Evolutionary conservation across 2,888 invertebrate genomes (phyloP).

Genomic region (Leistus spinibarbis): DNA sequence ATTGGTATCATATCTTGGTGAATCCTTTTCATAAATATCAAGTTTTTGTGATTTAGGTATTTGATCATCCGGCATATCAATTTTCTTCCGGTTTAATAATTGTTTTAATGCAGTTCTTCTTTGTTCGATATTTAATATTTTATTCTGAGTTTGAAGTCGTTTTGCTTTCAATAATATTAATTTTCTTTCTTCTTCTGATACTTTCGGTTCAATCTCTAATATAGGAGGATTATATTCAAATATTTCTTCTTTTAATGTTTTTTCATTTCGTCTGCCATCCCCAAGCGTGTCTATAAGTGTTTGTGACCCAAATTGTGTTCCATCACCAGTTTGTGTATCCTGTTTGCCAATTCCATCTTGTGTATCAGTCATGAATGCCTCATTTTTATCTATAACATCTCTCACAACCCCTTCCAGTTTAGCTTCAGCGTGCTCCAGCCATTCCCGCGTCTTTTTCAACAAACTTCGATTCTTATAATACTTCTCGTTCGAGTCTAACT

Average conservation of each 20-base stretch:
- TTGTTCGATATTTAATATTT: background rate
- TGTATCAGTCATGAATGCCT: background rate
- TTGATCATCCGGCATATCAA: background rate
- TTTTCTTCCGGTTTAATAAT: background rate
- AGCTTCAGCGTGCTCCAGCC: background rate
- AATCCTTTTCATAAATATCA: background rate
- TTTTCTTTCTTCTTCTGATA: constrained; percentile 5
- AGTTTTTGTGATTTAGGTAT: background rate
- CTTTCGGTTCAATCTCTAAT: background rate
- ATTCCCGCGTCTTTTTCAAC: constrained; percentile 6
- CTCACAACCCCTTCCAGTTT: background rate
- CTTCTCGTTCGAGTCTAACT: constrained; percentile 49
- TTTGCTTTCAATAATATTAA: constrained; percentile 13
- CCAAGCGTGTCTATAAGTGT: background rate
- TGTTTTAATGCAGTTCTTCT: constrained; percentile 2
- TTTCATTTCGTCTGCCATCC: background rate
- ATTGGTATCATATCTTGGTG: background rate
- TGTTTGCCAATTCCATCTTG: background rate
- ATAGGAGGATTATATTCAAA: background rate
- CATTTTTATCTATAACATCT: background rate
- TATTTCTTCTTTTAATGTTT: background rate
- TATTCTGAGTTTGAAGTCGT: constrained; percentile 10
- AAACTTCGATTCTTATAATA: constrained; percentile 44
- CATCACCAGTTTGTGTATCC: too few relatives aligned
- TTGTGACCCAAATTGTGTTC: background rate